phyloP scores from a whole-genome alignment of 1,140 invertebrate genomes.

The Saccostrea cuccullata region DNA sequence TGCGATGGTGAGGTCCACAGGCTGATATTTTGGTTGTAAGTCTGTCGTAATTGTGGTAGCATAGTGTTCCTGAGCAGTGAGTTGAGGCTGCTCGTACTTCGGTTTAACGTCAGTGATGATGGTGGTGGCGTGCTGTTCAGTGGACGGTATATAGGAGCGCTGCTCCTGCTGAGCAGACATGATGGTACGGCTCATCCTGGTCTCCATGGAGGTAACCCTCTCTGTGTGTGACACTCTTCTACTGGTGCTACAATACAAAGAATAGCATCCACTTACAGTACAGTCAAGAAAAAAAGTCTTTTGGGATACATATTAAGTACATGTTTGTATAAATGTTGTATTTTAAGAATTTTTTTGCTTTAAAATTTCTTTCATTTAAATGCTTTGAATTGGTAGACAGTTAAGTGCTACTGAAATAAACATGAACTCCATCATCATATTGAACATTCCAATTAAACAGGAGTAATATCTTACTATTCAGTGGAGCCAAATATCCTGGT shows the following conservation, averaged over 20 bases:
- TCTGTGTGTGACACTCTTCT: conserved; percentile 61
- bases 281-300: not conserved
- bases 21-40: conserved; percentile 72
- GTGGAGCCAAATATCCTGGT: conserved; percentile 53
- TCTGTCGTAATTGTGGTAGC: conserved; percentile 72
- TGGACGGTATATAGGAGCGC: conserved; percentile 62
- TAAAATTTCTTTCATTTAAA: too few relatives aligned
- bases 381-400: too few relatives aligned
- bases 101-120: conserved; percentile 66
- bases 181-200: conserved; percentile 66
- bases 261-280: not conserved
- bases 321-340: not conserved
- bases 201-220: conserved; percentile 71
- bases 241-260: conserved; percentile 55
- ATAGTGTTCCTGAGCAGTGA: conserved; percentile 63
- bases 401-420: too few relatives aligned
- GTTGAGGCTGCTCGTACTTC: conserved; percentile 56
- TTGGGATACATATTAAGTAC: not conserved
- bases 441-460: too few relatives aligned
- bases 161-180: conserved; percentile 59
- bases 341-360: too few relatives aligned
- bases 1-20: conserved; percentile 75
- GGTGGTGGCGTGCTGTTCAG: conserved; percentile 67
- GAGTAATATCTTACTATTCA: conserved; percentile 49
- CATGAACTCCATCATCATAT: too few relatives aligned